phyloP scores from a whole-genome alignment of 1,140 invertebrate genomes.

The Papilio aristodemus region DNA sequence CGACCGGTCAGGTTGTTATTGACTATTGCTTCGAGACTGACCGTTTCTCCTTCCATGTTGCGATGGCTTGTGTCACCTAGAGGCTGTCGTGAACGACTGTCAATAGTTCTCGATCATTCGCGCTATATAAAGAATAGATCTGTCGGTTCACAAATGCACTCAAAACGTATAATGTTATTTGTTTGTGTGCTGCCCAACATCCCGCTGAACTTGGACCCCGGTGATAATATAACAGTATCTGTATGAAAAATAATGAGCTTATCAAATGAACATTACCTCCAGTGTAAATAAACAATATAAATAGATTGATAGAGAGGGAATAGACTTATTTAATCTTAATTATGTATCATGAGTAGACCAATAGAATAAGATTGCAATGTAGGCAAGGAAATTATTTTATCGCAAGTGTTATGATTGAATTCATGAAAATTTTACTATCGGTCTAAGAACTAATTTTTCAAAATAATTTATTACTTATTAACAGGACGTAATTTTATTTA shows the following conservation, averaged over 20 bases:
- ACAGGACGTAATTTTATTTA: too few species aligned
- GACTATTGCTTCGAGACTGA: constrained; percentile 68
- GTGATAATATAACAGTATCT: constrained; percentile 58
- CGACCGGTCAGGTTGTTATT: constrained; percentile 77
- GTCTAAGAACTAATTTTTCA: too few species aligned
- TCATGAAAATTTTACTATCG: too few species aligned
- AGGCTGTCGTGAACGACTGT: constrained; percentile 39
- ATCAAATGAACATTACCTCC: constrained; percentile 34
- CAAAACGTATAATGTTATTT: constrained; percentile 45
- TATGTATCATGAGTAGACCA: background rate
- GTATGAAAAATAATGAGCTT: constrained; percentile 61
- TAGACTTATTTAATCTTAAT: background rate
- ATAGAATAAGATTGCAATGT: too few species aligned
- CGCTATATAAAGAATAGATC: constrained; percentile 57
- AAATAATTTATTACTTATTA: too few species aligned
- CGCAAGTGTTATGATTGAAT: too few species aligned
- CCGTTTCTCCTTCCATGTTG: constrained; percentile 70
- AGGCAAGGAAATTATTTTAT: too few species aligned
- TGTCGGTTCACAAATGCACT: constrained; percentile 49
- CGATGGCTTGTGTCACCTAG: constrained; percentile 36
- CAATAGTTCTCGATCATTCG: constrained; percentile 46
- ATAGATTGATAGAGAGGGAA: background rate
- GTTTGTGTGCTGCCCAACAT: constrained; percentile 53
- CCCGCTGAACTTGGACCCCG: constrained; percentile 60
- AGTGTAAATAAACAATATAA: constrained; percentile 14